Evolutionary conservation across 1,140 invertebrate species (phyloP).

Genomic region (Trichomalopsis sarcophagae): DNA sequence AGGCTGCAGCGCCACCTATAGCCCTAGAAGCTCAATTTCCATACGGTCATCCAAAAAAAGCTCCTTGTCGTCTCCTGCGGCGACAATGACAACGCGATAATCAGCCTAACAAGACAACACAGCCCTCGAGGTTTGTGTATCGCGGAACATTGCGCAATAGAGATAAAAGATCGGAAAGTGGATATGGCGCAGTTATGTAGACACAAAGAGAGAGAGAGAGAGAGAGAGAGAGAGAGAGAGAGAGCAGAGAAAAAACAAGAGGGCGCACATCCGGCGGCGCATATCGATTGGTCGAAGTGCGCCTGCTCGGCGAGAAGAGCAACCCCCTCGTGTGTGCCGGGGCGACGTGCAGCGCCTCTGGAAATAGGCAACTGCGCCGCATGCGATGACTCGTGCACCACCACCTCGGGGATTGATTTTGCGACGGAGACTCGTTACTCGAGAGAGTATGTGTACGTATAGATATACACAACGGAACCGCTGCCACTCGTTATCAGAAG

Average conservation of each 20-base stretch:
- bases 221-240: not conserved
- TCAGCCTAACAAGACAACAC: too few species aligned
- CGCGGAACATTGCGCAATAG: too few species aligned
- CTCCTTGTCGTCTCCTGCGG: too few species aligned
- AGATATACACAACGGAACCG: too few species aligned
- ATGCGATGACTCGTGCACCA: not conserved
- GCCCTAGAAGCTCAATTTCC: too few species aligned
- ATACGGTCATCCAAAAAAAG: too few species aligned
- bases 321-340: not conserved
- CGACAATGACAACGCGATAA: too few species aligned
- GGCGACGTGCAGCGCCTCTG: constrained; percentile 11
- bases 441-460: too few species aligned
- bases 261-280: not conserved
- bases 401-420: constrained; percentile 22
- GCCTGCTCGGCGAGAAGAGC: constrained; percentile 25
- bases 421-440: not conserved
- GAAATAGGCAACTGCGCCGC: constrained; percentile 32
- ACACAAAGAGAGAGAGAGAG: not conserved
- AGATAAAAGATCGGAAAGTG: too few species aligned
- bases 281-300: constrained; percentile 42
- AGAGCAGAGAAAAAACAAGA: not conserved
- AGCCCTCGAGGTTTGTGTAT: too few species aligned
- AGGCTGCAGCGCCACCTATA: too few species aligned
- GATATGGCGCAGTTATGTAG: not conserved
- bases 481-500: too few species aligned